phyloP scores from a whole-genome alignment of 53 echinoderm and acorn worm species.

The Actinopyga echinites region DNA sequence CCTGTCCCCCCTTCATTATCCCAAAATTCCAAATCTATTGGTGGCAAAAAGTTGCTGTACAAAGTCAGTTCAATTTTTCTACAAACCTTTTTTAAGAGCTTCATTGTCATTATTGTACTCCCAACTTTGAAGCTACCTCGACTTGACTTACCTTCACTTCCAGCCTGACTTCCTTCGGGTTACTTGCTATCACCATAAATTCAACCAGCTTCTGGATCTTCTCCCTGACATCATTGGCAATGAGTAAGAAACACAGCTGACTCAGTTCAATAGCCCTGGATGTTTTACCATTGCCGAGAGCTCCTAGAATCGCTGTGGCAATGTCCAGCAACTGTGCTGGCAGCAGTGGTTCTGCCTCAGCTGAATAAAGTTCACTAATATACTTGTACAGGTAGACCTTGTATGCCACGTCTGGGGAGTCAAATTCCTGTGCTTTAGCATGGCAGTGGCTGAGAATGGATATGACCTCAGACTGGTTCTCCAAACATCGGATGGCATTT shows the following conservation, averaged over 20 bases:
- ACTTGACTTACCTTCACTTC: slow-evolving; percentile 70
- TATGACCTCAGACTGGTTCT: slow-evolving; percentile 76
- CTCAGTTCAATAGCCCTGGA: slow-evolving; percentile 73
- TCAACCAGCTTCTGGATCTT: slow-evolving; percentile 65
- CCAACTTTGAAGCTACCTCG: not conserved
- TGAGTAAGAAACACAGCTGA: slow-evolving; percentile 71
- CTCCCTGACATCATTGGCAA: slow-evolving; percentile 48
- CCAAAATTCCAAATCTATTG: too few species aligned
- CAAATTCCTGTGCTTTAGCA: slow-evolving; percentile 50
- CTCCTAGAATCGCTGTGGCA: slow-evolving; percentile 57
- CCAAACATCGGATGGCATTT: slow-evolving; percentile 76
- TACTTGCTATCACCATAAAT: slow-evolving; percentile 84
- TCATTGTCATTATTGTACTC: too few species aligned
- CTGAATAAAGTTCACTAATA: slow-evolving; percentile 2
- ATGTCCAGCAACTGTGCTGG: slow-evolving; percentile 67
- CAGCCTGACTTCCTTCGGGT: slow-evolving; percentile 62
- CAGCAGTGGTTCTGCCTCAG: slow-evolving; percentile 49
- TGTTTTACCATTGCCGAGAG: slow-evolving; percentile 75
- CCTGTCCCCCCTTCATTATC: too few species aligned
- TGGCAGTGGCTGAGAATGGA: slow-evolving; percentile 62
- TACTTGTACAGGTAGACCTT: slow-evolving; percentile 36
- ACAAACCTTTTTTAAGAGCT: too few species aligned
- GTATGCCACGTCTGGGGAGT: slow-evolving; percentile 43
- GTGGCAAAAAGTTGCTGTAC: too few species aligned
- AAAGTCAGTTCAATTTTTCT: too few species aligned